phyloP scores from a whole-genome alignment of 2,113 vertebrate species.

The Danionella cerebrum region DNA sequence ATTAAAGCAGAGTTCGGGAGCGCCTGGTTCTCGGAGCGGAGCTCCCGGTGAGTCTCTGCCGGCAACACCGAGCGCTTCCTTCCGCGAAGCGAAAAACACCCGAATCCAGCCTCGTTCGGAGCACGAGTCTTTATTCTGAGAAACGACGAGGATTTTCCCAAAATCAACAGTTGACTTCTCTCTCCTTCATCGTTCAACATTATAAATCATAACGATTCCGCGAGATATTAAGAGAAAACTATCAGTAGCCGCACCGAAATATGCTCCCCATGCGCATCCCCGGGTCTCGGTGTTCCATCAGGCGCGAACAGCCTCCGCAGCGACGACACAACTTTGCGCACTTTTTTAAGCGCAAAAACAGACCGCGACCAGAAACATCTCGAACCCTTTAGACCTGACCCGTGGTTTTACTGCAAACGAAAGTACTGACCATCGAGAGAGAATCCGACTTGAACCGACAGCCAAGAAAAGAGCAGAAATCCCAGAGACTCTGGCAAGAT shows the following conservation, averaged over 20 bases:
- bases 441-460: slow-evolving; percentile 65
- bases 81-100: slow-evolving; percentile 31
- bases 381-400: too few relatives aligned
- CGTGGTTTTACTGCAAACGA: background rate
- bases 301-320: too few relatives aligned
- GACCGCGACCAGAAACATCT: too few relatives aligned
- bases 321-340: too few relatives aligned
- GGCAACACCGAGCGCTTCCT: slow-evolving; percentile 2
- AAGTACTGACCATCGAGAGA: slow-evolving; percentile 62
- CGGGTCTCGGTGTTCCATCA: too few relatives aligned
- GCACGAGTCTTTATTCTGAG: slow-evolving; percentile 28
- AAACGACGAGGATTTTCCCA: slow-evolving; percentile 34
- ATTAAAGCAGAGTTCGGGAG: background rate
- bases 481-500: slow-evolving; percentile 67
- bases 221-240: too few relatives aligned
- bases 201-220: too few relatives aligned
- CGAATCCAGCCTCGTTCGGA: slow-evolving; percentile 22
- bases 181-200: too few relatives aligned
- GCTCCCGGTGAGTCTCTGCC: background rate
- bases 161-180: slow-evolving; percentile 44
- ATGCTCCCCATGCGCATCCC: too few relatives aligned
- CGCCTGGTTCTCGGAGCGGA: too few relatives aligned
- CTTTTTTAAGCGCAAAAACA: too few relatives aligned
- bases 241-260: too few relatives aligned
- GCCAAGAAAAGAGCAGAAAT: slow-evolving; percentile 65